Base-by-base conservation (phyloP, 2,888 invertebrate genomes). In the Drosophila putrida region DNA sequence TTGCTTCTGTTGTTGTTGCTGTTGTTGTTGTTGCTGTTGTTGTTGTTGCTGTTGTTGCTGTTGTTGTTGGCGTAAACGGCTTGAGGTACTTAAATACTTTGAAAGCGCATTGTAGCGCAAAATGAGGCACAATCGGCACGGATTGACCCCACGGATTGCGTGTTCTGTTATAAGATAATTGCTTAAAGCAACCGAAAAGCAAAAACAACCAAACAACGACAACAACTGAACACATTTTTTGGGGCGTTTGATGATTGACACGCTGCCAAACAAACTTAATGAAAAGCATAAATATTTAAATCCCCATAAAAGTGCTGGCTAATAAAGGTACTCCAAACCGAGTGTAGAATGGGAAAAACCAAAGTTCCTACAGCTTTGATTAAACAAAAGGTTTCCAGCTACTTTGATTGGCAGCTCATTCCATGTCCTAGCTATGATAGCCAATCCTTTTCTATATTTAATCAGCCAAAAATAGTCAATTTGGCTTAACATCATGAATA, bases 41-140 rank as follows among this genome's bases (percentile, higher is more conserved):
- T 60, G 8, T 33, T 65, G 27, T 25, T 47, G 35, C 8, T 58
- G 44, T 43, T 55, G 57, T 44, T 71, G 53, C 51, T 63, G 44
- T 11, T 43, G 15, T 64, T 71, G 62, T 63, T 71, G 54, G 25
- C 59, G 41, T 69, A 72, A 81, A 75, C 71, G 85, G 86, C 82
- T 82, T 77, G 81, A 82, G 88, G 73, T 82, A 85, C 84, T 84
- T 88, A 88, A 84, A 83, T 86, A 78, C 86, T 85, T 85, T 88
- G 75, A 64, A 63, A 71, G 78, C 81, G 84, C 88, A 85, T 75
- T 82, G 88, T 86, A 82, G 84, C 84, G 88, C 83, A 78, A 85
- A 88, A 85, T 88, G 84, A 77, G 86, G 68, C 72, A 55, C 66
- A 77, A 78, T 74, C 77, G 75, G 72, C 86, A 78, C 69, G 36